Percentiles rank a stretch among this genome's conserved stretches.
Conservation (phyloP, 2,113 vertebrate species). For the Ptilorrhoa leucosticta region DNA sequence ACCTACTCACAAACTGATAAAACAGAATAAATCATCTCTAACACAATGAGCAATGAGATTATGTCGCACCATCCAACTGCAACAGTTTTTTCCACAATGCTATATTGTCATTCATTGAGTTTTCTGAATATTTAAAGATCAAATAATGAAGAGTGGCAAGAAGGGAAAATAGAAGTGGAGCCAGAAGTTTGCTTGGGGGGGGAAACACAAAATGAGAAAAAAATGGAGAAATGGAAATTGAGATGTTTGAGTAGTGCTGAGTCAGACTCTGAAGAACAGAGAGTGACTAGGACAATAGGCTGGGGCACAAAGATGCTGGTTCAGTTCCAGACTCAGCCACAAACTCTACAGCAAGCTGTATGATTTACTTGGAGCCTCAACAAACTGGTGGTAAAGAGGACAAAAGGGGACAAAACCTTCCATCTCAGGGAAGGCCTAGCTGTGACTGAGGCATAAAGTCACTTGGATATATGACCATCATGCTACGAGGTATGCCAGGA, state of each 20-base stretch:
- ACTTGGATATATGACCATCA: background rate
- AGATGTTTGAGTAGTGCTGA: conserved; percentile 8
- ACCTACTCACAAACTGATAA: conserved; percentile 13
- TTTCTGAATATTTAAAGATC: conserved; percentile 5
- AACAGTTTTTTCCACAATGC: background rate
- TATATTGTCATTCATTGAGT: background rate
- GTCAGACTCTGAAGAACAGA: background rate
- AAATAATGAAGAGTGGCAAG: background rate
- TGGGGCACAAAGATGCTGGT: conserved; percentile 14
- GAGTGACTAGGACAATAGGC: conserved; percentile 31
- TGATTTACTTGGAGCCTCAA: background rate
- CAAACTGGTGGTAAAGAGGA: background rate
- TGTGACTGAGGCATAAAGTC: background rate
- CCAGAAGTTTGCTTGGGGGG: background rate
- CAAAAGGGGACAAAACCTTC: background rate
- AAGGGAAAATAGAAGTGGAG: background rate
- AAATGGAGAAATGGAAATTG: background rate
- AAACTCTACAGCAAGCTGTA: background rate
- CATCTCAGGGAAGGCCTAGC: background rate
- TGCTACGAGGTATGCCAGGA: background rate
- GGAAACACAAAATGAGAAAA: background rate
- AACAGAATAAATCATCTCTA: background rate
- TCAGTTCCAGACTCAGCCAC: background rate
- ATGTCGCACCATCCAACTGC: background rate
- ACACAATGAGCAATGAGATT: conserved; percentile 4